These are phyloP conservation scores for Sesamia inferens DNA, from an alignment of 2,888 invertebrate species.

Conservation along the genomic window DNA sequence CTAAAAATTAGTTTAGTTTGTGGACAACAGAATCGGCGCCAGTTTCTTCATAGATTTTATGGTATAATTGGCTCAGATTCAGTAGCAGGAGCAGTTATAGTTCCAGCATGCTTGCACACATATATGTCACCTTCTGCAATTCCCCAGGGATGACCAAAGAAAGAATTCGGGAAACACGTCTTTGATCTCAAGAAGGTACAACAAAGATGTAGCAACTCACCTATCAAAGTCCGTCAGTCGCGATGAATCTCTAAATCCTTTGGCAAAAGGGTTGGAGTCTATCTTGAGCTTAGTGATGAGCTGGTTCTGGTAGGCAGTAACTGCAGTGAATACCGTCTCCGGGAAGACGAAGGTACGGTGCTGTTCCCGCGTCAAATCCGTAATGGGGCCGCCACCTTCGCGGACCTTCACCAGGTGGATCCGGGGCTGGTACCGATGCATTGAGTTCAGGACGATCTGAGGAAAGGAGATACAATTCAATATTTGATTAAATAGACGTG, in stretches of 20 bases:
- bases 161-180: not conserved
- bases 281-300: conserved; percentile 99
- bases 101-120: not conserved
- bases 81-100: not conserved
- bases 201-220: conserved; percentile 79
- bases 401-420: conserved; percentile 97
- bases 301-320: conserved; percentile 99
- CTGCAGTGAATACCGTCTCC: conserved; percentile 99
- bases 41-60: not conserved
- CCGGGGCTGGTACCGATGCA: conserved; percentile 99
- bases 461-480: conserved; percentile 67
- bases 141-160: not conserved
- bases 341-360: conserved; percentile 99
- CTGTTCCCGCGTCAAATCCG: conserved; percentile 96
- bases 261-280: conserved; percentile 99
- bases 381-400: conserved; percentile 92
- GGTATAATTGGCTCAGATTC: not conserved
- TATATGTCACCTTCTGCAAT: not conserved
- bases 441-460: conserved; percentile 99
- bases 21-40: too few relatives aligned
- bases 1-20: too few relatives aligned
- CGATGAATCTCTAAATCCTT: conserved; percentile 99
- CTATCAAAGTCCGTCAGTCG: conserved; percentile 97
- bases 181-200: not conserved
- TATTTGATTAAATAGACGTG: not conserved